Evolutionary conservation across 37 sponge, comb jelly and placozoan genomes (phyloP).

Genomic region (Chondrosia reniformis): DNA sequence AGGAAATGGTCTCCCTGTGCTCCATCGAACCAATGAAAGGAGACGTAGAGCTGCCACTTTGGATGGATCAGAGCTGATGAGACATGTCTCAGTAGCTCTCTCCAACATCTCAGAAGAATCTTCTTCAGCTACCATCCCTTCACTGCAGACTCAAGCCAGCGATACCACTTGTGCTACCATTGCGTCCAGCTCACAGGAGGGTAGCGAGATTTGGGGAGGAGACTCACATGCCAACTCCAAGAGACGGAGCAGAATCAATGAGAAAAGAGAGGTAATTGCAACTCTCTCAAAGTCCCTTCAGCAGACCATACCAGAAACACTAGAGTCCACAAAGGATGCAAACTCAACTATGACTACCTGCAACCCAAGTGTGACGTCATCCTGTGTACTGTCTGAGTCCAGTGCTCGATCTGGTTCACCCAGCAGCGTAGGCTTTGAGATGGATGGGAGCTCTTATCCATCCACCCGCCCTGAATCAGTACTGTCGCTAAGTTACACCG

Average conservation of each 20-base stretch:
- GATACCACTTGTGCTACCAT: constrained; percentile 21
- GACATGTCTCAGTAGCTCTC: constrained; percentile 10
- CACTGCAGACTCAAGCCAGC: background rate
- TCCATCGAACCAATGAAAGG: too few relatives aligned
- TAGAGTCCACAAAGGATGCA: background rate
- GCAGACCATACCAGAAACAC: background rate
- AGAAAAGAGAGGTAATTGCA: constrained; percentile 3
- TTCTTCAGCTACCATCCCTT: background rate
- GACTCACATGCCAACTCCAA: background rate
- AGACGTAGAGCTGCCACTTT: constrained; percentile 12
- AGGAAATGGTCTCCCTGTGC: too few relatives aligned
- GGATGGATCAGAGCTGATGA: constrained; percentile 17
- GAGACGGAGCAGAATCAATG: background rate
- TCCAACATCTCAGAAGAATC: constrained; percentile 3
- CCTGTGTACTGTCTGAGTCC: background rate
- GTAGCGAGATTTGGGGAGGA: background rate
- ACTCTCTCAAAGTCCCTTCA: background rate
- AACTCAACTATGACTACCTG: background rate
- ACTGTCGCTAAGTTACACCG: background rate
- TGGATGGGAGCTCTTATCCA: too few relatives aligned
- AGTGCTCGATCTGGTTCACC: background rate
- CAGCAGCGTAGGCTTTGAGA: too few relatives aligned
- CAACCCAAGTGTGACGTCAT: background rate
- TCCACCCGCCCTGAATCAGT: background rate
- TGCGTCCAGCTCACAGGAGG: constrained; percentile 8